Conservation (phyloP, 2,888 invertebrate species). For the Lysandra coridon region DNA sequence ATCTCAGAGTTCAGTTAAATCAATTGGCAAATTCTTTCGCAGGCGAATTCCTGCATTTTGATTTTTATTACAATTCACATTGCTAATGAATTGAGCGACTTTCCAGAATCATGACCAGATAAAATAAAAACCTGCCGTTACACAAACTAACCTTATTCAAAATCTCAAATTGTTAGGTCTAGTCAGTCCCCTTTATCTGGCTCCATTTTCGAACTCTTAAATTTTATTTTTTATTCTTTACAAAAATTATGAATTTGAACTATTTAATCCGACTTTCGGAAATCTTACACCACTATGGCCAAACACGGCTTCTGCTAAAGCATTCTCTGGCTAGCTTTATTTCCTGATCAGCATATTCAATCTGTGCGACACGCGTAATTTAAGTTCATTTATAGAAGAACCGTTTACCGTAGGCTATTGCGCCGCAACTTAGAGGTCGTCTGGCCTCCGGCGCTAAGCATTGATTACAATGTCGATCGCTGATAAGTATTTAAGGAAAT, state of each 20-base stretch:
- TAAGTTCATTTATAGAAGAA: constrained; percentile 3
- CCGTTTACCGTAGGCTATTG: constrained; percentile 17
- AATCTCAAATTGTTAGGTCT: no score
- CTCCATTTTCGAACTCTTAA: neutral
- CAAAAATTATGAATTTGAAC: neutral
- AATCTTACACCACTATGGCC: neutral
- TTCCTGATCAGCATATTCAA: neutral
- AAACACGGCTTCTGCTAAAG: neutral
- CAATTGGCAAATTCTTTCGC: neutral
- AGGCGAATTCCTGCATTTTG: constrained; percentile 10
- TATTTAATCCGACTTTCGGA: neutral
- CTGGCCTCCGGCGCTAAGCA: constrained; percentile 10
- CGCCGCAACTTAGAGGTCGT: constrained; percentile 20
- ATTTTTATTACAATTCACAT: neutral
- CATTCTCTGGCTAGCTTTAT: neutral
- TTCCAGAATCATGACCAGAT: neutral
- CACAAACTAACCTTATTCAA: no score
- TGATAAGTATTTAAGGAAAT: neutral
- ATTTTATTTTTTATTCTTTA: neutral
- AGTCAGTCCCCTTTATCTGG: neutral
- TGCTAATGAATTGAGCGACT: neutral
- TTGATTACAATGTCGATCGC: neutral
- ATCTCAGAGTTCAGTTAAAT: neutral
- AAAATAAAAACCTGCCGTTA: neutral
- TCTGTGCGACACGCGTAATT: neutral